Base-by-base conservation (phyloP, 2,888 invertebrate species). In the Yponomeuta malinellus region DNA sequence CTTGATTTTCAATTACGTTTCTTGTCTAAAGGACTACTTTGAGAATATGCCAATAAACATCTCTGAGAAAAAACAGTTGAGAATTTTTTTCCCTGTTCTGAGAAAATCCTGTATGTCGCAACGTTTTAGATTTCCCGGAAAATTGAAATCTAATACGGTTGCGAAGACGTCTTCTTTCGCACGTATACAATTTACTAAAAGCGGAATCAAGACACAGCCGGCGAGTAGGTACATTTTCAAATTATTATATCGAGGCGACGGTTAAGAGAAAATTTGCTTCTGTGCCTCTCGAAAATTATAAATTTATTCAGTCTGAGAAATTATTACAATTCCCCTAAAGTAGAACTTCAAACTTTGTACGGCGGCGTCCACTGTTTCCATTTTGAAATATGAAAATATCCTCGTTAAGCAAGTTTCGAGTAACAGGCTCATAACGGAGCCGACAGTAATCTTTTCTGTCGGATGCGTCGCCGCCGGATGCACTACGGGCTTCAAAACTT, bases 401-500 rank as follows among this genome's bases (percentile, higher is more conserved):
- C 52, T 59, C 52, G 52, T 59, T 59, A 12, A 59, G 15, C 12
- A 59, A 59, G 52, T 59, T 59, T 59, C 15, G 15, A 15, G 52
- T 59, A 59, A 59, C 52, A 15, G 52, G 52, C 52, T 59, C 52
- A 15, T 59, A 59, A 59, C 52, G 5, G 15, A 59, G 15, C 52
- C 15, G 15, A 59, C 52, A 59, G 15, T 59, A 59, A 59, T 15
- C 12, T 59, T 4, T 59, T 59, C 52, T 5, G 52, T 15, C 52
- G 12, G 15, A 59, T 59, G 52, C 52, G 1, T 59, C 52, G 65
- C 65, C 65, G 23, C 65, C 33, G 31, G 5, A 33, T 37, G 67
- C 37, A 67, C 33, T 23, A 67, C 12, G 43, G 10, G 33, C 67
- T 67, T n/a, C 29, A 48, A 71, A 71, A 37, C 63, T 71, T 71